A percentile compares a stretch with the other conserved stretches of the same genome.
phyloP scores from a whole-genome alignment of 2,113 vertebrate genomes.

The Ammodytes marinus region DNA sequence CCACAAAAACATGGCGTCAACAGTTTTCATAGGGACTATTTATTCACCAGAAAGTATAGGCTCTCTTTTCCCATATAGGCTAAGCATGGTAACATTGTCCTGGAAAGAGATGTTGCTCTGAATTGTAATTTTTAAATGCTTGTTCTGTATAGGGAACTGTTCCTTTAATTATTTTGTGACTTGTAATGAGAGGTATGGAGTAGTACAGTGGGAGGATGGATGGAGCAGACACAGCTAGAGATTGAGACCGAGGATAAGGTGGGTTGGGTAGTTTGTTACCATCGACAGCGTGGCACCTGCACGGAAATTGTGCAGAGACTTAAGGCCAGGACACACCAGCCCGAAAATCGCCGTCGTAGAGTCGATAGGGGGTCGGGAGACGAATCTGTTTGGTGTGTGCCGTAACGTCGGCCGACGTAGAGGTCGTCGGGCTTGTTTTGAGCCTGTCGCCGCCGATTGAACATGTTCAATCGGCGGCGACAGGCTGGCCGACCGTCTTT shows the following conservation, averaged over 20 bases:
- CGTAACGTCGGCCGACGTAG: too few species aligned
- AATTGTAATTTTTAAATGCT: too few species aligned
- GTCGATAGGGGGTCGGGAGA: too few species aligned
- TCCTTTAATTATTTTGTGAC: not conserved
- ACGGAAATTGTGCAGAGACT: not conserved
- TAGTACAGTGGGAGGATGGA: not conserved
- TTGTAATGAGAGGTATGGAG: not conserved
- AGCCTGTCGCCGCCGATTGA: too few species aligned
- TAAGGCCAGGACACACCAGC: too few species aligned
- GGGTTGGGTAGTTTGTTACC: not conserved
- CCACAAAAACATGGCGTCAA: not conserved
- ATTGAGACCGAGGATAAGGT: not conserved
- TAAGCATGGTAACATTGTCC: not conserved
- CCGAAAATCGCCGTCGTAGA: too few species aligned
- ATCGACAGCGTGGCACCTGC: constrained; percentile 25
- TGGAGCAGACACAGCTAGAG: not conserved
- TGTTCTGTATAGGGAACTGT: not conserved
- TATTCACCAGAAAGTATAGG: not conserved
- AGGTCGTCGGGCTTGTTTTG: too few species aligned
- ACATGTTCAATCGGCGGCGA: too few species aligned
- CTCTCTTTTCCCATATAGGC: not conserved
- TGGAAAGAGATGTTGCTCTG: not conserved
- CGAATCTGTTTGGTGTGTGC: too few species aligned
- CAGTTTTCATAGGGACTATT: not conserved
- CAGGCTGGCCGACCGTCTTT: too few species aligned